Conservation (phyloP, 2,113 vertebrate genomes). For the Sula dactylatra region DNA sequence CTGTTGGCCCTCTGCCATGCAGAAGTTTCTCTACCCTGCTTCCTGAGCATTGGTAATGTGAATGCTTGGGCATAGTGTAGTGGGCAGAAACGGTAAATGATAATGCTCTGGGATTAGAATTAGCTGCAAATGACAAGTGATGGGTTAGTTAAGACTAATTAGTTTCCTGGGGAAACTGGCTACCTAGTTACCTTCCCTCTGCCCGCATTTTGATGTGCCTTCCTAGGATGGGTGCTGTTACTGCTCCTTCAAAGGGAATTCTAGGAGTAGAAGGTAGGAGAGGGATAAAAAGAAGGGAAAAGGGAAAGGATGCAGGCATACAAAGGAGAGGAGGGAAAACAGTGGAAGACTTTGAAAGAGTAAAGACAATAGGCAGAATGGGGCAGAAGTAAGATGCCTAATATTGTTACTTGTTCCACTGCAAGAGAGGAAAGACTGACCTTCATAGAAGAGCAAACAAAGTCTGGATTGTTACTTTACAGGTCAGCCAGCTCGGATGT, state of each 20-base stretch:
- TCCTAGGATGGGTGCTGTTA: background rate
- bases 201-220: background rate
- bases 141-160: background rate
- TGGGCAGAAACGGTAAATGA: background rate
- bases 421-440: background rate
- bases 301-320: background rate
- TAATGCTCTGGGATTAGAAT: background rate
- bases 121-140: background rate
- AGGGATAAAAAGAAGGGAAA: background rate
- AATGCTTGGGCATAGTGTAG: background rate
- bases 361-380: background rate
- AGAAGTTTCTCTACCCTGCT: accelerated
- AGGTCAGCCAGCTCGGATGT: background rate
- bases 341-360: background rate
- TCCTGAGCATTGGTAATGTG: background rate
- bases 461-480: background rate
- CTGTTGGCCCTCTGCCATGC: background rate
- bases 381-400: background rate
- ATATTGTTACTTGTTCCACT: background rate
- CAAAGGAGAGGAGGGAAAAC: background rate
- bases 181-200: background rate
- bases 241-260: background rate
- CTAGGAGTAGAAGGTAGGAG: background rate
- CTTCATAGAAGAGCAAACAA: background rate
- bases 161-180: background rate